A percentile compares a stretch with the other conserved stretches of the same genome.
These are phyloP conservation scores for Drosophila quadrilineata DNA, from an alignment of 1,140 invertebrate genomes.

Conservation along the genomic window DNA sequence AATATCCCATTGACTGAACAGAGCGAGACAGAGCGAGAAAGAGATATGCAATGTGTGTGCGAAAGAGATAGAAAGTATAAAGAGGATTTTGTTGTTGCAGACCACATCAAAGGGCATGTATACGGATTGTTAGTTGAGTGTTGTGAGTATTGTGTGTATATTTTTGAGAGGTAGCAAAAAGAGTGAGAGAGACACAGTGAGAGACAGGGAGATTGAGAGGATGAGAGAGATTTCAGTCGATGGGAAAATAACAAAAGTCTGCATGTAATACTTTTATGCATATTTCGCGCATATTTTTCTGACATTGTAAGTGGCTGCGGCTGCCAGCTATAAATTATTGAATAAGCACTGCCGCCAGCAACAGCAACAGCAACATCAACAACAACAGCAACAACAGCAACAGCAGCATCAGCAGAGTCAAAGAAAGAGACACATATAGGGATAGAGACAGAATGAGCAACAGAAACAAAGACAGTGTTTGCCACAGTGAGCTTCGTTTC, in stretches of 20 bases:
- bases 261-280: constrained; percentile 78
- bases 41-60: too few species aligned
- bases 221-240: not conserved
- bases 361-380: constrained; percentile 17
- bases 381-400: constrained; percentile 12
- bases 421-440: constrained; percentile 22
- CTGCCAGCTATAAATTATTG: constrained; percentile 79
- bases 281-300: constrained; percentile 77
- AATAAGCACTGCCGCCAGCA: constrained; percentile 70
- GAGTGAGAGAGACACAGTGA: too few species aligned
- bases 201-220: not conserved
- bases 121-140: constrained; percentile 20
- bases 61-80: too few species aligned
- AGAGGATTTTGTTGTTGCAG: not conserved
- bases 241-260: constrained; percentile 56
- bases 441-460: constrained; percentile 11
- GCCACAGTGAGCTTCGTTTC: constrained; percentile 24
- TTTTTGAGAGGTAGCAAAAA: too few species aligned
- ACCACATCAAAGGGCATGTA: constrained; percentile 15
- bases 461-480: constrained; percentile 27
- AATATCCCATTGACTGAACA: too few species aligned
- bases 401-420: constrained; percentile 20
- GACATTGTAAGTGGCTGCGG: constrained; percentile 77
- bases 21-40: too few species aligned
- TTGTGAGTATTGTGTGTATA: too few species aligned